Conservation (phyloP, 1,140 invertebrate genomes). For the Zaprionus camerounensis region DNA sequence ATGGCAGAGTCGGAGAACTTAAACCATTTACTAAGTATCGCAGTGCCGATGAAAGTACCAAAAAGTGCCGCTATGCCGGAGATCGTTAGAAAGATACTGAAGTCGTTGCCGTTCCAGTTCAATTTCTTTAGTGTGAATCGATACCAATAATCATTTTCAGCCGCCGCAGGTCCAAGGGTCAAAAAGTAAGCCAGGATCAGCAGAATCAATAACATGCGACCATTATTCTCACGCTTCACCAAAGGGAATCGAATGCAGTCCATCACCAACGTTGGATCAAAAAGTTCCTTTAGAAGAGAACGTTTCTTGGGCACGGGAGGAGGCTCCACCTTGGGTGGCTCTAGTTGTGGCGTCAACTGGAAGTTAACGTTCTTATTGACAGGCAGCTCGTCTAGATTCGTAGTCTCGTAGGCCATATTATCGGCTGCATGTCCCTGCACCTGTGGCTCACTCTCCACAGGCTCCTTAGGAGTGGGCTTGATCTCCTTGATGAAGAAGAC, state of each 20-base stretch:
- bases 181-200: slow-evolving; percentile 75
- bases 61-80: slow-evolving; percentile 58
- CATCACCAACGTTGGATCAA: slow-evolving; percentile 77
- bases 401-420: slow-evolving; percentile 75
- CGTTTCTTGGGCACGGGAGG: slow-evolving; percentile 33
- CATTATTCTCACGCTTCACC: slow-evolving; percentile 71
- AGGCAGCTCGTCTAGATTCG: slow-evolving; percentile 61
- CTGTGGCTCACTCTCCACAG: slow-evolving; percentile 30
- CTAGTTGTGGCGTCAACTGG: slow-evolving; percentile 63
- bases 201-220: slow-evolving; percentile 67
- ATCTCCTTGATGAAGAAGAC: slow-evolving; percentile 79
- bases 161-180: slow-evolving; percentile 69
- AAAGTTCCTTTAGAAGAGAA: slow-evolving; percentile 68
- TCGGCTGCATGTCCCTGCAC: slow-evolving; percentile 54
- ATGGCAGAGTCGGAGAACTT: slow-evolving; percentile 78
- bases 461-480: slow-evolving; percentile 39
- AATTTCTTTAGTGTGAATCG: slow-evolving; percentile 75
- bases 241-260: slow-evolving; percentile 74
- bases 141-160: slow-evolving; percentile 80
- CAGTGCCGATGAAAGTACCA: slow-evolving; percentile 81
- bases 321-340: slow-evolving; percentile 56
- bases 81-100: slow-evolving; percentile 71
- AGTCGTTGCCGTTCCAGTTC: slow-evolving; percentile 82
- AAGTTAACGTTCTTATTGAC: slow-evolving; percentile 74
- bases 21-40: slow-evolving; percentile 76